phyloP scores from a whole-genome alignment of 2,888 invertebrate genomes.

The Drosophila paranaensis region DNA sequence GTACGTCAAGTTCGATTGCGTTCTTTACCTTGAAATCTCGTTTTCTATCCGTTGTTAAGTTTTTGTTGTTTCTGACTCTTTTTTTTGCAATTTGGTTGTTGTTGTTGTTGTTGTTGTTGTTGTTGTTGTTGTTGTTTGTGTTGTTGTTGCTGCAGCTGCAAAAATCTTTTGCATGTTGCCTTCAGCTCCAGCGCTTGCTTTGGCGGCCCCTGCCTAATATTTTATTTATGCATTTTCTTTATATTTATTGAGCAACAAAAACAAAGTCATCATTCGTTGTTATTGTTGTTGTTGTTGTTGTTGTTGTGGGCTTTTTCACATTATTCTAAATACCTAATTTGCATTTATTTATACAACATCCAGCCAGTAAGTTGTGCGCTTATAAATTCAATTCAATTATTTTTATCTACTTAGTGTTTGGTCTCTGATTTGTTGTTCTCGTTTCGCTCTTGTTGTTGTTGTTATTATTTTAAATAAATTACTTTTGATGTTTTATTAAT shows the following conservation, averaged over 20 bases:
- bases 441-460: slow-evolving; percentile 15
- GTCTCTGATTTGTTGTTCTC: slow-evolving; percentile 56
- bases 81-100: slow-evolving; percentile 52
- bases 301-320: slow-evolving; percentile 52
- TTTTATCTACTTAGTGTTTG: slow-evolving; percentile 62
- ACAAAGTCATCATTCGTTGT: slow-evolving; percentile 58
- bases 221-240: slow-evolving; percentile 73
- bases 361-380: slow-evolving; percentile 71
- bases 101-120: slow-evolving; percentile 25
- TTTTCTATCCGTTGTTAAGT: slow-evolving; percentile 79
- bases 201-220: slow-evolving; percentile 59
- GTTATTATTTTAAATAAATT: slow-evolving; percentile 47
- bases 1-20: slow-evolving; percentile 81
- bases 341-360: slow-evolving; percentile 70
- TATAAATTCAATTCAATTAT: slow-evolving; percentile 75
- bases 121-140: slow-evolving; percentile 31
- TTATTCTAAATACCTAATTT: slow-evolving; percentile 75
- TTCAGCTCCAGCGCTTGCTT: slow-evolving; percentile 18
- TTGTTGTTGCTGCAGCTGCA: slow-evolving; percentile 67
- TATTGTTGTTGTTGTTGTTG: slow-evolving; percentile 27
- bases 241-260: slow-evolving; percentile 69
- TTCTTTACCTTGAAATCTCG: slow-evolving; percentile 81
- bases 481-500: slow-evolving; percentile 76
- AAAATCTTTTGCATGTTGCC: slow-evolving; percentile 72
- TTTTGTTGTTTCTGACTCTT: slow-evolving; percentile 40